Percentiles rank a stretch among this genome's conserved stretches.
These are phyloP conservation scores for Reticulitermes lucifugus DNA, from an alignment of 2,888 invertebrate genomes.

Conservation along the genomic window DNA sequence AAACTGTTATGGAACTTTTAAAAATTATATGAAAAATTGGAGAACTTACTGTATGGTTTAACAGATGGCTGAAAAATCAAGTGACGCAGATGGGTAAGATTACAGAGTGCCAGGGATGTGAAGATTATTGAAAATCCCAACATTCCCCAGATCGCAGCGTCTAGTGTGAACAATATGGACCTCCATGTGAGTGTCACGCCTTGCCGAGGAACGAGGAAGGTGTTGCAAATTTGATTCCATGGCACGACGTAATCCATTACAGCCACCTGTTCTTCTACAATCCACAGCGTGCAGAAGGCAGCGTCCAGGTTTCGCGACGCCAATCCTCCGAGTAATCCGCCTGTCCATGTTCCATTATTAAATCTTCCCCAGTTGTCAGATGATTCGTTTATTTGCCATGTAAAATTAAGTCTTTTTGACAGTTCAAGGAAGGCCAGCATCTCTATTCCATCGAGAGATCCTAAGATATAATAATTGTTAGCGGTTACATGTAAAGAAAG, in stretches of 20 bases:
- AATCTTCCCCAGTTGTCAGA: conserved; percentile 8
- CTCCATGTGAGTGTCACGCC: neutral
- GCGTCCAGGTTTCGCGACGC: neutral
- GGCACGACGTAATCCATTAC: neutral
- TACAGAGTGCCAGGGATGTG: neutral
- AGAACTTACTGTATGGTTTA: too few relatives aligned
- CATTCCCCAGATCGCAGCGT: neutral
- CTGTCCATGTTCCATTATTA: conserved; percentile 26
- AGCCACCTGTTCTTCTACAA: neutral
- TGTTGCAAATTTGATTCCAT: conserved; percentile 11
- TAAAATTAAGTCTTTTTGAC: neutral
- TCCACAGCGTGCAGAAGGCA: conserved; percentile 22
- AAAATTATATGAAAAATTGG: too few relatives aligned
- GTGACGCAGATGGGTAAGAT: neutral
- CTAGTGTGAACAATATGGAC: neutral
- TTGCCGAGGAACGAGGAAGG: neutral
- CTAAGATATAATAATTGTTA: neutral
- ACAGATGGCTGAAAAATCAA: too few relatives aligned
- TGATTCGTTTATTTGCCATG: neutral
- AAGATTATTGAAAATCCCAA: neutral
- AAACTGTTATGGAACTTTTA: too few relatives aligned
- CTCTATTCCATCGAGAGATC: conserved; percentile 19
- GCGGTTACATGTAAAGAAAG: too few relatives aligned
- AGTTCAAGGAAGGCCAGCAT: conserved; percentile 34
- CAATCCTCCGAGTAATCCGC: conserved; percentile 5